Conservation (phyloP, 2,113 vertebrate genomes). For the Caloenas nicobarica region DNA sequence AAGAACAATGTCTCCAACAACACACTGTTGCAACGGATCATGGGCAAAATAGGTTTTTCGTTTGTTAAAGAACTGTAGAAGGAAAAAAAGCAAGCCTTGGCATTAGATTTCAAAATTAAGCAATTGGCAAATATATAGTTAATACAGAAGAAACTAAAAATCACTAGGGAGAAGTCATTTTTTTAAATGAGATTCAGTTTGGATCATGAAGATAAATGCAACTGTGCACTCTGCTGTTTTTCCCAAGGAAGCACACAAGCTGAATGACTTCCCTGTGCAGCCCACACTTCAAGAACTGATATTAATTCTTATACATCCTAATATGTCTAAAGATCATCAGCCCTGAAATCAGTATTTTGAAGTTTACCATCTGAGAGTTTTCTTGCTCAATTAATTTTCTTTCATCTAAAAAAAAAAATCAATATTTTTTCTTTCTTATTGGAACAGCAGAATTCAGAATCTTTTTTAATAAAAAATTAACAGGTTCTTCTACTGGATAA, state of each 20-base stretch:
- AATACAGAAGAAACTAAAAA: neutral
- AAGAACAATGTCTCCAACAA: slow-evolving; percentile 91
- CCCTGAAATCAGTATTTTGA: neutral
- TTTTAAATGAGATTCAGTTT: neutral
- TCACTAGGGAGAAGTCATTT: neutral
- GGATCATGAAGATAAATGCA: neutral
- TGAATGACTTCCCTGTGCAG: neutral
- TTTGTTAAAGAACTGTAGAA: slow-evolving; percentile 92
- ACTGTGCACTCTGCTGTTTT: neutral
- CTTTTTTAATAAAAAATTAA: neutral
- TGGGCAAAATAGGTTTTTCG: slow-evolving; percentile 98
- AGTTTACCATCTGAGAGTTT: neutral
- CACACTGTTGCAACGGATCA: slow-evolving; percentile 88
- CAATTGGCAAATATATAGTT: neutral
- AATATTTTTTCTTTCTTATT: neutral
- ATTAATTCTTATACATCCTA: neutral
- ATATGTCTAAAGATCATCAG: neutral
- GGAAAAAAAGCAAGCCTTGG: neutral
- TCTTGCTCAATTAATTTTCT: neutral
- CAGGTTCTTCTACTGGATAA: neutral
- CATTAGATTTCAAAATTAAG: neutral
- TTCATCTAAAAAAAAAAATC: neutral
- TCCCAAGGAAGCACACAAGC: neutral
- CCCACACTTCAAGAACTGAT: neutral
- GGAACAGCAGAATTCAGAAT: neutral